Percentiles rank a stretch among this genome's conserved stretches.
These are phyloP conservation scores for Hystrix cristata DNA, from an alignment of 2,113 vertebrate genomes.

Conservation along the genomic window DNA sequence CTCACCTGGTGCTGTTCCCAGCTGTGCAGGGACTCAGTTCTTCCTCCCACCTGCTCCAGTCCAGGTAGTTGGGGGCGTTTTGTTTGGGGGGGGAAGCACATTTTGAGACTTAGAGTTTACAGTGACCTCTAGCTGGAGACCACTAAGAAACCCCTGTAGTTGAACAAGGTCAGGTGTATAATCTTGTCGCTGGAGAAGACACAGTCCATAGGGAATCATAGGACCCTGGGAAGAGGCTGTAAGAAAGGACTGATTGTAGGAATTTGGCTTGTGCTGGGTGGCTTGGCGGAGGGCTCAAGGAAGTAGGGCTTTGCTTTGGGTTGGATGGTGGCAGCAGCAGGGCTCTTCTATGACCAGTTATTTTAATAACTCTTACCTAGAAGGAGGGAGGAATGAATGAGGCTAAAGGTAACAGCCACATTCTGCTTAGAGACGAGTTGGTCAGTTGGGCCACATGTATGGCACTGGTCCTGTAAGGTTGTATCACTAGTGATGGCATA, in stretches of 20 bases:
- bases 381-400: not conserved
- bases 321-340: not conserved
- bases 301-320: not conserved
- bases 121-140: not conserved
- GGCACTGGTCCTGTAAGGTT: not conserved
- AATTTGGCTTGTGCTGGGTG: not conserved
- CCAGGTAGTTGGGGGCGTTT: not conserved
- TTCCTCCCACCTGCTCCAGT: not conserved
- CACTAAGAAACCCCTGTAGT: not conserved
- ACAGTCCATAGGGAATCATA: fast-evolving
- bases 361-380: not conserved
- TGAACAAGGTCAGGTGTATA: not conserved
- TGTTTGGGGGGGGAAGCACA: not conserved
- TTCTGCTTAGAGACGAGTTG: not conserved
- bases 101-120: not conserved
- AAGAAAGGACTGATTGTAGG: not conserved
- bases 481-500: not conserved
- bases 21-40: not conserved
- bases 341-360: not conserved
- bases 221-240: not conserved
- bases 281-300: not conserved
- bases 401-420: not conserved
- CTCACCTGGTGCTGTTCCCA: not conserved
- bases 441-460: not conserved
- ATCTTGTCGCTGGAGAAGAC: not conserved